These are phyloP conservation scores for Megatriorchis doriae DNA, from an alignment of 2,113 vertebrate species.

Conservation along the genomic window DNA sequence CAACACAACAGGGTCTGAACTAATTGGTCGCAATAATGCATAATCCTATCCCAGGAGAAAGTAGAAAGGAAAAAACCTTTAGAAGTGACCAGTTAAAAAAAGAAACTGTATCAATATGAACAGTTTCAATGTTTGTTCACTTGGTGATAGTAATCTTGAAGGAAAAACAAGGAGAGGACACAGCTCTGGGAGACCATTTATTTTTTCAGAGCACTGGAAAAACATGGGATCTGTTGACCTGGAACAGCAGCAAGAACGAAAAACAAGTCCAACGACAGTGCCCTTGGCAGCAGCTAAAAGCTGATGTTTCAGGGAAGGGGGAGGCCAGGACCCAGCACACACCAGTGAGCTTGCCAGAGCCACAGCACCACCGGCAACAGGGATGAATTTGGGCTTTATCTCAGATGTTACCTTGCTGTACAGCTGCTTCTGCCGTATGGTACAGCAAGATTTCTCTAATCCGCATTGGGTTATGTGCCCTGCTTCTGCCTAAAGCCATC, in stretches of 20 bases:
- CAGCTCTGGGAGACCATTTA: background rate
- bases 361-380: background rate
- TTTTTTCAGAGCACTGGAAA: background rate
- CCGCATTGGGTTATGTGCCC: accelerated
- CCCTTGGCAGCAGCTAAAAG: background rate
- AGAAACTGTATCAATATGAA: background rate
- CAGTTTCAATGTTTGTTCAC: background rate
- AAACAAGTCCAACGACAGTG: background rate
- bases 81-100: background rate
- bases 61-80: background rate
- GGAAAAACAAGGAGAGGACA: background rate
- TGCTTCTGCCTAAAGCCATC: background rate
- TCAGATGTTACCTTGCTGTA: background rate
- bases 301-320: background rate
- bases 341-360: background rate
- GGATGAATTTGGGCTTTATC: background rate
- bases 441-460: background rate
- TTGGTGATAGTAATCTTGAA: background rate
- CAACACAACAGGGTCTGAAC: background rate
- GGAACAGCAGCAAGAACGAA: background rate
- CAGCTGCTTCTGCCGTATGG: background rate
- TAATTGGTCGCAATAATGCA: accelerated
- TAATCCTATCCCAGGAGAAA: background rate
- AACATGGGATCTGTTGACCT: background rate
- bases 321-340: background rate